phyloP scores from a whole-genome alignment of 2,888 invertebrate genomes.

The Eristalis intricaria region DNA sequence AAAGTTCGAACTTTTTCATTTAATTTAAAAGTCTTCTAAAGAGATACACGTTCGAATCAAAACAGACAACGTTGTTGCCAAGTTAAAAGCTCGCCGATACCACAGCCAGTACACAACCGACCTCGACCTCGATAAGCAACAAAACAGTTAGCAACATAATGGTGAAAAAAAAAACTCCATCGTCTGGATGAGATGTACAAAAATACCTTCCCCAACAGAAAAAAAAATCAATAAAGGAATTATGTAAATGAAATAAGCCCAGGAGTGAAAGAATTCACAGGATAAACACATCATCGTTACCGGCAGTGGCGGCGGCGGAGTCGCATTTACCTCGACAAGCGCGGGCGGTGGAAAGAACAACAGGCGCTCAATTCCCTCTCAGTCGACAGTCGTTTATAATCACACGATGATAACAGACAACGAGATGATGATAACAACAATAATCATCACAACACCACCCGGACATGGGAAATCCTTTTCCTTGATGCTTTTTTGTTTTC shows the following conservation, averaged over 20 bases:
- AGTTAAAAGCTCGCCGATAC: neutral
- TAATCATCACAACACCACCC: conserved; percentile 35
- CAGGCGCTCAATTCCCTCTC: neutral
- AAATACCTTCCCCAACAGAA: neutral
- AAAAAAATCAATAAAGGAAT: conserved; percentile 43
- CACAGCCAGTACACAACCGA: neutral
- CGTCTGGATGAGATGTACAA: neutral
- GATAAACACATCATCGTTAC: conserved; percentile 49
- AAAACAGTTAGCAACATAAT: neutral
- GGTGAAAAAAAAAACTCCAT: neutral
- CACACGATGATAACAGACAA: conserved; percentile 40
- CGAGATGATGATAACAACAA: conserved; percentile 49
- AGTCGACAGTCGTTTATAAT: conserved; percentile 37
- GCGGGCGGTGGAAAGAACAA: conserved; percentile 5
- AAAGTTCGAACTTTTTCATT: too few relatives aligned
- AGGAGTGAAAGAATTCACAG: neutral
- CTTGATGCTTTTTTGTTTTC: conserved; percentile 15
- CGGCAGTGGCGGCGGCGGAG: neutral
- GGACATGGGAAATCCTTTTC: conserved; percentile 50
- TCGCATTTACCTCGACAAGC: conserved; percentile 20
- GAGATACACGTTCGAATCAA: neutral
- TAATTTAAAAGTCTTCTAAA: too few relatives aligned
- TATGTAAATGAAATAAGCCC: conserved; percentile 53
- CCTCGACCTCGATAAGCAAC: neutral
- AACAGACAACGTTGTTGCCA: neutral